Evolutionary conservation across 2,113 vertebrate genomes (phyloP), one percentile per base, ranked within the genome.

Genomic region (Phaethornis superciliosus): DNA sequence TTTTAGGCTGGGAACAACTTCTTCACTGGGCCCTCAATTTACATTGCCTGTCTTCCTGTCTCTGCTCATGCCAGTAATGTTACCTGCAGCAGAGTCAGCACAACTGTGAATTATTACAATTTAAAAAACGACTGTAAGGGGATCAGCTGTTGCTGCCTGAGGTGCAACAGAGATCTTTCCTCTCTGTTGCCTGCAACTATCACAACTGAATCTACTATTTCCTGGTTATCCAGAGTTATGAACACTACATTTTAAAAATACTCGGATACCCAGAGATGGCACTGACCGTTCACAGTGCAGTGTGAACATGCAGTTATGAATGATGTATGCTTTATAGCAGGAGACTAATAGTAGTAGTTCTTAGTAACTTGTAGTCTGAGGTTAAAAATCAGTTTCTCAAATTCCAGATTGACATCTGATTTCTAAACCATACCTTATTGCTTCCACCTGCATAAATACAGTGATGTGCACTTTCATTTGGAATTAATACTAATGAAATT

Each of bases 101-200:
- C 56, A 71, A 86, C 60, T 63, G 56, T 68, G 64, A 88, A 93
- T 88, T 67, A 71, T 6, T 54, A 7, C 54, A 63, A 81, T 75
- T 8, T 49, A 90, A 65, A 68, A 59, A 69, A 60, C 11, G 12
- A 93, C 77, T 22, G 15, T 51, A 63, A 86, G 44, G 78, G 64
- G 60, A 86, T 90, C 88, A 74, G 88, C 75, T 86, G 60, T 28
- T 92, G 80, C 88, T 92, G 88, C 68, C 92, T 84, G 90, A 94
- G 44, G 64, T 92, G 52, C 72, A 81, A 67, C 21, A 95, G 60
- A 90, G 44, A 93, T 84, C 64, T 90, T 94, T 58, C 69, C 83
- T 88, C 26, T 95, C 88, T 90, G 46, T 82, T 92, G 82, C 88
- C 55, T 92, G 96, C 88, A 96, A 96, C 94, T 92, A 95, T 96